These are phyloP conservation scores for Sphinx pinastri DNA, from an alignment of 2,888 invertebrate genomes.

Conservation along the genomic window DNA sequence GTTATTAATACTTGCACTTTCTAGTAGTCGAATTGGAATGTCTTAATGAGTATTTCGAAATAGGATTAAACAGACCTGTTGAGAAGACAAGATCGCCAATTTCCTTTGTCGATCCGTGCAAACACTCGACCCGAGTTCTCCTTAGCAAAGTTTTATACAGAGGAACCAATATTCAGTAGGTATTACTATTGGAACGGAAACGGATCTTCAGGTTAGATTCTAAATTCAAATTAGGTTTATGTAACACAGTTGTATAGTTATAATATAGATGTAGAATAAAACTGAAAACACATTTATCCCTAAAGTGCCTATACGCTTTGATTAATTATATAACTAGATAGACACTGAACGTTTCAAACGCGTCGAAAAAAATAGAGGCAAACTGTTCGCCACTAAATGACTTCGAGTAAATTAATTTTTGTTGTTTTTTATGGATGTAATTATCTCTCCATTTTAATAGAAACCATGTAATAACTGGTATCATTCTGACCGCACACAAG, in stretches of 20 bases:
- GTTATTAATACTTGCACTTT: background rate
- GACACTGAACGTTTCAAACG: no score
- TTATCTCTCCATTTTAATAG: no score
- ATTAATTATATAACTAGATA: no score
- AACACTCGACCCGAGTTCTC: slow-evolving; percentile 2
- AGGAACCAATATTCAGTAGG: background rate
- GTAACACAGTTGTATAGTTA: background rate
- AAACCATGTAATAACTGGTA: no score
- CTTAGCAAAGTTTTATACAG: slow-evolving; percentile 10
- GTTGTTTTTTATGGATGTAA: no score
- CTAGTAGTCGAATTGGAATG: background rate
- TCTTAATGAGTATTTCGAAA: slow-evolving; percentile 4
- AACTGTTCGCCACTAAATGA: no score
- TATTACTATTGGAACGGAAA: background rate
- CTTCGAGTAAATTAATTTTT: no score
- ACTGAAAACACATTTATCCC: no score
- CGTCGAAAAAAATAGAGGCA: no score
- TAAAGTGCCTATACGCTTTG: no score
- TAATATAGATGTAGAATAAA: no score
- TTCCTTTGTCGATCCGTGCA: slow-evolving; percentile 12
- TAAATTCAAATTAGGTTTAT: background rate
- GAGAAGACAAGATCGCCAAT: slow-evolving; percentile 19
- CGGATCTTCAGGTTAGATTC: background rate
- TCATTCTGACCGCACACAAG: no score
- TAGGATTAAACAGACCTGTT: slow-evolving; percentile 12